phyloP scores from a whole-genome alignment of 1,140 invertebrate genomes.

The Drosophila nannoptera region DNA sequence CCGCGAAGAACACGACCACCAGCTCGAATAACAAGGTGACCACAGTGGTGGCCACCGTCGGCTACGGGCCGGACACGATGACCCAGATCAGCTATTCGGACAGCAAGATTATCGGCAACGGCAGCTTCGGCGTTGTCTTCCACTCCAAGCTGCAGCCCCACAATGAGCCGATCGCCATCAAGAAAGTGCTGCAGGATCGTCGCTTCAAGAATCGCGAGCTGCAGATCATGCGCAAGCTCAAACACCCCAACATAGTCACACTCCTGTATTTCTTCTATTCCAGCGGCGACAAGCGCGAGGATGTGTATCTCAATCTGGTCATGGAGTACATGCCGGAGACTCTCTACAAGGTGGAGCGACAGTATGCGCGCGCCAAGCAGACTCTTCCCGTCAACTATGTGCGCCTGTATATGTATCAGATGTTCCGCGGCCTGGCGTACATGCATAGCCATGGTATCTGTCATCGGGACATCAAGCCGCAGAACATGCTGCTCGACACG shows the following conservation, averaged over 20 bases:
- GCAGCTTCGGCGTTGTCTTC: conserved; percentile 99
- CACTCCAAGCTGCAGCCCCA: conserved; percentile 97
- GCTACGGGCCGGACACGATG: conserved; percentile 94
- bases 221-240: conserved; percentile 98
- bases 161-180: conserved; percentile 97
- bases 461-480: conserved; percentile 99
- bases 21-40: conserved; percentile 85
- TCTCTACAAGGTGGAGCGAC: conserved; percentile 98
- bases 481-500: conserved; percentile 97
- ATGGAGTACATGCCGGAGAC: conserved; percentile 99
- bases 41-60: conserved; percentile 96
- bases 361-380: conserved; percentile 99
- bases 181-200: conserved; percentile 99
- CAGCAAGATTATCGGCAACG: conserved; percentile 98
- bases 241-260: conserved; percentile 99
- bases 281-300: conserved; percentile 99
- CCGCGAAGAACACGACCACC: conserved; percentile 10
- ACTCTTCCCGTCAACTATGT: conserved; percentile 99
- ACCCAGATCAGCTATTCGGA: conserved; percentile 98
- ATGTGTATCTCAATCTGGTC: conserved; percentile 99
- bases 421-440: conserved; percentile 98
- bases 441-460: conserved; percentile 99
- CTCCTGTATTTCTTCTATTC: conserved; percentile 99
- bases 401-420: conserved; percentile 99
- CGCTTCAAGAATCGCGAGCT: conserved; percentile 99